Percentiles rank a stretch among this genome's conserved stretches.
phyloP scores from a whole-genome alignment of 2,113 vertebrate genomes.

The Phalacrocorax brasilianus region DNA sequence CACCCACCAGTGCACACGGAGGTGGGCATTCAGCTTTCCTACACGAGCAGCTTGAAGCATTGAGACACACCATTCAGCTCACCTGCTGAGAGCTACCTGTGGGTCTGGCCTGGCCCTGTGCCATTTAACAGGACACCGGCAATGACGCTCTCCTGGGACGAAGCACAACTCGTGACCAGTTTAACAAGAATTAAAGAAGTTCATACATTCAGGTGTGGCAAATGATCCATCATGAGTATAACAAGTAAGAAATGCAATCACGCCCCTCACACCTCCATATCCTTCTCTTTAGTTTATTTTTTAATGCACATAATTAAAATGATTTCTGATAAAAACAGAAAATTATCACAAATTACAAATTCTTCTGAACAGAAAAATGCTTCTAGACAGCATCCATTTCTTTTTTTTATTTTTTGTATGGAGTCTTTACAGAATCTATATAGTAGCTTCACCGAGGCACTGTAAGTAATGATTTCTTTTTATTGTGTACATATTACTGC shows the following conservation, averaged over 20 bases:
- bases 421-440: background rate
- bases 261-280: background rate
- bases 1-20: background rate
- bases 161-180: background rate
- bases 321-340: background rate
- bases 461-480: background rate
- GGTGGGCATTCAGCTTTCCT: background rate
- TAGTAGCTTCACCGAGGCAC: background rate
- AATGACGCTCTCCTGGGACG: background rate
- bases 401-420: background rate
- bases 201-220: background rate
- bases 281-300: background rate
- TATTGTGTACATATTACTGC: no score
- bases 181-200: background rate
- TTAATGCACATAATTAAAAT: background rate
- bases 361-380: background rate
- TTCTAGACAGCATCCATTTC: background rate
- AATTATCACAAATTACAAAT: background rate
- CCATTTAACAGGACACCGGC: background rate
- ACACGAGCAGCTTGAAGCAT: background rate
- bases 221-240: background rate
- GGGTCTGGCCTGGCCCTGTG: background rate
- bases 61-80: background rate
- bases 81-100: background rate
- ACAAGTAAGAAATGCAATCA: background rate